Conservation (phyloP, 2,888 invertebrate species). For the Taenaris catops region DNA sequence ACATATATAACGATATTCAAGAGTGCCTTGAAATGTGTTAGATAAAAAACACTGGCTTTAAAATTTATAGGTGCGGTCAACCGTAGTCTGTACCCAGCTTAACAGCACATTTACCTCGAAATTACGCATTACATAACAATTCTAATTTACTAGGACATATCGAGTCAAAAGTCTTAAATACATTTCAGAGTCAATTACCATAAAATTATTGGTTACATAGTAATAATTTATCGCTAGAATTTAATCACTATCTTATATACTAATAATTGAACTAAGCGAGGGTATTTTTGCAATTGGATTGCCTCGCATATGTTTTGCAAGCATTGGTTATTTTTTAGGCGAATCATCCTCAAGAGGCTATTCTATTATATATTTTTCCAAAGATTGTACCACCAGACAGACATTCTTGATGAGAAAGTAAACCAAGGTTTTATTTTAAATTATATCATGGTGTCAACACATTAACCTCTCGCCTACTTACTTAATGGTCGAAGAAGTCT, state of each 20-base stretch:
- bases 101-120: constrained; percentile 3
- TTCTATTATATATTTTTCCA: too few relatives aligned
- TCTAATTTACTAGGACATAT: constrained; percentile 10
- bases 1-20: too few relatives aligned
- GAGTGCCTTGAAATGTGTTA: too few relatives aligned
- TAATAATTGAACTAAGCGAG: constrained; percentile 24
- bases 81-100: not conserved
- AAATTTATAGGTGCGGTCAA: not conserved
- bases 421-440: too few relatives aligned
- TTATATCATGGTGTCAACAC: too few relatives aligned
- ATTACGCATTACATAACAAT: constrained; percentile 16
- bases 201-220: not conserved
- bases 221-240: constrained; percentile 2
- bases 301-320: constrained; percentile 11
- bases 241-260: too few relatives aligned
- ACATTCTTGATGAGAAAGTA: too few relatives aligned
- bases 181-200: constrained; percentile 6
- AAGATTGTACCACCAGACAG: too few relatives aligned
- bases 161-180: constrained; percentile 12
- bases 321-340: constrained; percentile 1
- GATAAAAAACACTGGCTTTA: too few relatives aligned
- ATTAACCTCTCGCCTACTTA: too few relatives aligned
- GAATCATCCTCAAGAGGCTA: not conserved
- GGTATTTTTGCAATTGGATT: constrained; percentile 8
- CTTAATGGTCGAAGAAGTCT: too few relatives aligned